These are phyloP conservation scores for Tricholauxania praeusta DNA, from an alignment of 2,888 invertebrate species.

Conservation along the genomic window DNA sequence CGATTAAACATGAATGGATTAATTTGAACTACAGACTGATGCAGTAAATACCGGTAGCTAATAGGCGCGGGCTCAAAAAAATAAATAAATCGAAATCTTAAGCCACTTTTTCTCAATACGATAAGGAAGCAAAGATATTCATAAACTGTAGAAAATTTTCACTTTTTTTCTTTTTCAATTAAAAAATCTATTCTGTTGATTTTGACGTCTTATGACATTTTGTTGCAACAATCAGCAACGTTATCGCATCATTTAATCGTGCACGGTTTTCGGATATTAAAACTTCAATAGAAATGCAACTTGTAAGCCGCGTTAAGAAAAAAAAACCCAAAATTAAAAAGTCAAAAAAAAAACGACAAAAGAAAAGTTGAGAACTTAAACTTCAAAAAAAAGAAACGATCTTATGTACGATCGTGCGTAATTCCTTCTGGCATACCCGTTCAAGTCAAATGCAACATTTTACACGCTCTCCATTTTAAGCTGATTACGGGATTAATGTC, in stretches of 20 bases:
- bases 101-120: background rate
- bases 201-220: slow-evolving; percentile 26
- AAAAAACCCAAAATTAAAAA: slow-evolving; percentile 42
- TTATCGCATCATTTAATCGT: slow-evolving; percentile 29
- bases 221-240: slow-evolving; percentile 20
- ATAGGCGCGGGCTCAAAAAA: background rate
- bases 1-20: slow-evolving; percentile 24
- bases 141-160: slow-evolving; percentile 12
- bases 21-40: background rate
- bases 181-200: slow-evolving; percentile 10
- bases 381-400: background rate
- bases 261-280: slow-evolving; percentile 13
- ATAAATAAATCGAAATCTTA: background rate
- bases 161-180: slow-evolving; percentile 20
- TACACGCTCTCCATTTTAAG: slow-evolving; percentile 51
- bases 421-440: background rate
- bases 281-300: slow-evolving; percentile 5
- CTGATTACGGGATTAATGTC: slow-evolving; percentile 66
- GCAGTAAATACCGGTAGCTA: slow-evolving; percentile 35
- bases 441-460: slow-evolving; percentile 17
- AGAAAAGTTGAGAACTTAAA: slow-evolving; percentile 13
- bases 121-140: slow-evolving; percentile 2
- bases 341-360: slow-evolving; percentile 25
- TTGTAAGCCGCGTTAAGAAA: slow-evolving; percentile 18
- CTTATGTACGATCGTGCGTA: background rate